These are phyloP conservation scores for Dione juno DNA, from an alignment of 2,888 invertebrate genomes.

Conservation along the genomic window DNA sequence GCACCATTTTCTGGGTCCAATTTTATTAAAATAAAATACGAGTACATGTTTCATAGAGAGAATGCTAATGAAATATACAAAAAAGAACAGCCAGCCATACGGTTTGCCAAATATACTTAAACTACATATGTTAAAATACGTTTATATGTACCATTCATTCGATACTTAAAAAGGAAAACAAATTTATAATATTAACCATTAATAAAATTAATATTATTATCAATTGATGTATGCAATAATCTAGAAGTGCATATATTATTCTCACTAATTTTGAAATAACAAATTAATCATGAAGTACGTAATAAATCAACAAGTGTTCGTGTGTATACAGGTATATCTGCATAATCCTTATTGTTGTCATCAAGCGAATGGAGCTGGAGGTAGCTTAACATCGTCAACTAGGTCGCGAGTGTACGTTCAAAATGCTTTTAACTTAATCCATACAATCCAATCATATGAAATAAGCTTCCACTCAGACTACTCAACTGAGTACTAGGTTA, in stretches of 20 bases:
- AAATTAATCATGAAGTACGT: constrained; percentile 6
- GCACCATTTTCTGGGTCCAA: too few species aligned
- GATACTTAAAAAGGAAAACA: too few species aligned
- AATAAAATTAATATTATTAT: too few species aligned
- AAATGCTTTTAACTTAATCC: constrained; percentile 32
- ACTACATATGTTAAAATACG: too few species aligned
- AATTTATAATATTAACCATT: too few species aligned
- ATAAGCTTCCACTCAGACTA: constrained; percentile 8
- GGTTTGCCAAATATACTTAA: too few species aligned
- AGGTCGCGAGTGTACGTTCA: constrained; percentile 14
- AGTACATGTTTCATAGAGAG: too few species aligned
- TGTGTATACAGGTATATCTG: constrained; percentile 14
- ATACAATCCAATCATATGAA: constrained; percentile 26
- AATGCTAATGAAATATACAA: too few species aligned
- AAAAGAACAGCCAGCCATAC: too few species aligned
- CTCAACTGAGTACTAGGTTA: background rate
- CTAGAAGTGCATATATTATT: too few species aligned
- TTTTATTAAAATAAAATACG: too few species aligned
- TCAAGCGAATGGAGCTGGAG: constrained; percentile 15
- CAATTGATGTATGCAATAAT: background rate
- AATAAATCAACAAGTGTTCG: constrained; percentile 26
- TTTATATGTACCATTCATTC: too few species aligned
- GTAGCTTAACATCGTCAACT: constrained; percentile 19
- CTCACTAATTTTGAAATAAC: constrained; percentile 13
- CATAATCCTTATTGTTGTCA: constrained; percentile 31